Percentiles rank a stretch among this genome's conserved stretches.
Evolutionary conservation across 2,888 invertebrate genomes (phyloP).

Genomic region (Rhagonycha lutea): DNA sequence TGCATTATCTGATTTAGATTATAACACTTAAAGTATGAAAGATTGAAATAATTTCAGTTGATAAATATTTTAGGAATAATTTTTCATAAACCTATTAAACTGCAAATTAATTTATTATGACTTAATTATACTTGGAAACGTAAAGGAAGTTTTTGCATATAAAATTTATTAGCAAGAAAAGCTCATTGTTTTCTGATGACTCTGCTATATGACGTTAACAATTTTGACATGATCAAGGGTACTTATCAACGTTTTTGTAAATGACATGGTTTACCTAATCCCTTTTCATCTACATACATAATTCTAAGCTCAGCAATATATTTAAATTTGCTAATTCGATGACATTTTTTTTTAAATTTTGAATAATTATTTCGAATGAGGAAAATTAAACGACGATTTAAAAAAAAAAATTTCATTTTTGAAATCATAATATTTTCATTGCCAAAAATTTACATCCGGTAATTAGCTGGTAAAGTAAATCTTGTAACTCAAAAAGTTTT

Average conservation of each 20-base stretch:
- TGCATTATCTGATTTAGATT: too few relatives aligned
- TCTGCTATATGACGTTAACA: constrained; percentile 22
- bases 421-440: too few relatives aligned
- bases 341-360: background rate
- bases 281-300: background rate
- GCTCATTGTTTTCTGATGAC: constrained; percentile 24
- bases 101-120: background rate
- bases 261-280: background rate
- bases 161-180: constrained; percentile 17
- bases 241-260: background rate
- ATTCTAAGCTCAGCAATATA: background rate
- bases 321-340: background rate
- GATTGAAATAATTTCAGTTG: background rate
- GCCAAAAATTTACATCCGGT: too few relatives aligned
- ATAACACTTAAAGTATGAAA: too few relatives aligned
- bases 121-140: background rate
- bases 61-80: background rate
- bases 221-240: constrained; percentile 24
- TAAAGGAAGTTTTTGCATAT: constrained; percentile 5
- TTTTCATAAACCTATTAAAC: background rate
- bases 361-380: background rate
- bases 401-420: background rate
- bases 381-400: background rate
- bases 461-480: too few relatives aligned
- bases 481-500: too few relatives aligned